Evolutionary conservation across 2,888 invertebrate genomes (phyloP), one percentile per base, ranked within the genome.

Genomic region (Capitulum mitella): DNA sequence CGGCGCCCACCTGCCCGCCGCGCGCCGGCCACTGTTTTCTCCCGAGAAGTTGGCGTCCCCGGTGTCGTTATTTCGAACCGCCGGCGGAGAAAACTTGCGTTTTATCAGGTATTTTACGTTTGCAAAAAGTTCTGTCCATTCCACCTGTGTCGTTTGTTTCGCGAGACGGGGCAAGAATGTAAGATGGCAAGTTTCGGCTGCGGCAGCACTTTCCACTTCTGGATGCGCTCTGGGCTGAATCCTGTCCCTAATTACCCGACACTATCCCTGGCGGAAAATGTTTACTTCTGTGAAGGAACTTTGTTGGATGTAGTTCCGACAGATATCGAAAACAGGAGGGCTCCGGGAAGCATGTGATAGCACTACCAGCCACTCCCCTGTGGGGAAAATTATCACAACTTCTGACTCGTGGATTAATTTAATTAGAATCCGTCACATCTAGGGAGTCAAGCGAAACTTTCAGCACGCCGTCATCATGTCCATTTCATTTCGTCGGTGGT

Each of bases 271-370:
- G 40, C 12, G 40, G 70, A 64, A 37, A 37, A 37, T 70, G 70
- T 70, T 70, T 70, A 70, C 70, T 70, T 70, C 37, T 70, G 70
- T 37, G 26, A 26, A 1, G 26, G 40, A 70, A 70, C 70, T 70
- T 70, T 70, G 70, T 70, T 70, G 22, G 70, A 70, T 70, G 40
- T 26, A 40, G 70, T 70, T 70, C 70, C 40, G 70, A 70, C 70
- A 70, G 37, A 64, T 64, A 64, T 64, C 64, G 64, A 64, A 64
- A 64, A 64, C 64, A 64, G 64, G 58, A 22, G 51, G 16, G 16
- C 58, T 29, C 10, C 29, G 0, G 29, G 22, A 22, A 6, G 29
- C 58, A 22, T 3, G 29, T 22, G 58, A 8, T n/a, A 22, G 58
- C 29, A 10, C 29, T 10, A 29, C 29, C 29, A 8, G 29, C 10